Conservation (phyloP, 2,113 vertebrate species). For the Ictalurus punctatus region DNA sequence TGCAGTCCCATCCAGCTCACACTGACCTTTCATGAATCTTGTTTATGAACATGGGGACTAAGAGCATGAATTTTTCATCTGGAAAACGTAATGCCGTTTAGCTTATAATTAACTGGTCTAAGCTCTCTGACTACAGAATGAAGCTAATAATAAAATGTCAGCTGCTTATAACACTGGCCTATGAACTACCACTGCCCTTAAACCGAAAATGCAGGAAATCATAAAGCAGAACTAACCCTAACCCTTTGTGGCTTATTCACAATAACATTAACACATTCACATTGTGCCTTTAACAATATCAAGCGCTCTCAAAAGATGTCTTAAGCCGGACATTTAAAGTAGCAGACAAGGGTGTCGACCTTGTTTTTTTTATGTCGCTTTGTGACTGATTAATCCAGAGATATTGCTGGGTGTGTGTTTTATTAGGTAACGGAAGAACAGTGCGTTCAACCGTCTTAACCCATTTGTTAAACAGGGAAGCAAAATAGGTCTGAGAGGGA, state of each 20-base stretch:
- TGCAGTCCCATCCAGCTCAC: too few species aligned
- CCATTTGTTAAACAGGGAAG: neutral
- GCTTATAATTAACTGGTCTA: slow-evolving; percentile 1
- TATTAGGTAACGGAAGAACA: neutral
- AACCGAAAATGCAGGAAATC: neutral
- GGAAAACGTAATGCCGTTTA: neutral
- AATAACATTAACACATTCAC: neutral
- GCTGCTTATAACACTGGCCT: neutral
- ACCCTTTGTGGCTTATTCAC: neutral
- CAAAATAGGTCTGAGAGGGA: neutral
- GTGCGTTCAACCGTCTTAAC: neutral
- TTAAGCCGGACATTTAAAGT: neutral
- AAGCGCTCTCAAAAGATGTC: neutral
- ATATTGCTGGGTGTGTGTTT: slow-evolving; percentile 14
- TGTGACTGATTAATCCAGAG: slow-evolving; percentile 25
- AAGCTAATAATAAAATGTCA: neutral
- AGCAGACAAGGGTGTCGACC: neutral
- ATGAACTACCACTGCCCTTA: neutral
- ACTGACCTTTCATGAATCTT: neutral
- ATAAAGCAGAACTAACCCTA: neutral
- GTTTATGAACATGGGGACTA: neutral
- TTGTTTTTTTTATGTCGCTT: neutral
- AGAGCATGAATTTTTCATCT: neutral
- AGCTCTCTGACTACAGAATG: neutral
- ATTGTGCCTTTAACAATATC: neutral